Evolutionary conservation across 2,888 invertebrate species (phyloP).

Genomic region (Ypsolopha scabrella): DNA sequence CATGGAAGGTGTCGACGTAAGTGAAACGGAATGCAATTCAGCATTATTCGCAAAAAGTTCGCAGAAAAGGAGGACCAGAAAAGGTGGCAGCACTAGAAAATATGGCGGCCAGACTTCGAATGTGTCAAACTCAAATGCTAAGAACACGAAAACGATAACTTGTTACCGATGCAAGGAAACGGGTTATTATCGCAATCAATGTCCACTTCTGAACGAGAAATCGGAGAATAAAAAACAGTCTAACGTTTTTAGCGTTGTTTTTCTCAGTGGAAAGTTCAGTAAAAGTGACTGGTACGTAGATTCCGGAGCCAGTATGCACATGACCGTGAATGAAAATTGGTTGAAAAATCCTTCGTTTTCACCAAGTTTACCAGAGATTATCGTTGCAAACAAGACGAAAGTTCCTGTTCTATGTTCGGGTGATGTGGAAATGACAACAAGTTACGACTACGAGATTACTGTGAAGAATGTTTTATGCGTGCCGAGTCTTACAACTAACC

Average conservation of each 20-base stretch:
- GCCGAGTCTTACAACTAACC: conserved; percentile 5
- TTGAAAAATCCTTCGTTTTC: background rate
- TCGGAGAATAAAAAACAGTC: background rate
- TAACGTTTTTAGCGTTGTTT: conserved; percentile 9
- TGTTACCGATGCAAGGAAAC: background rate
- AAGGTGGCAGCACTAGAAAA: background rate
- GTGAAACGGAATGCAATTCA: background rate
- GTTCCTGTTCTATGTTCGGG: conserved; percentile 6
- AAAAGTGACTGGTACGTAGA: conserved; percentile 5
- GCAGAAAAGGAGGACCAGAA: background rate
- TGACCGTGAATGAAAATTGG: conserved; percentile 5
- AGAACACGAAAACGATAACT: background rate
- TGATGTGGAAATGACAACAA: conserved; percentile 6
- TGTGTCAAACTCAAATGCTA: background rate
- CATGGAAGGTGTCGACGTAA: conserved; percentile 8
- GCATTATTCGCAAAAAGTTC: conserved; percentile 1
- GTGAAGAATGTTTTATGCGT: conserved; percentile 7
- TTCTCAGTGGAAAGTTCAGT: conserved; percentile 7
- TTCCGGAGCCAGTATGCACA: conserved; percentile 7
- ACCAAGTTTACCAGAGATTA: background rate
- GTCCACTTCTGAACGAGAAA: background rate
- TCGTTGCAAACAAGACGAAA: conserved; percentile 3
- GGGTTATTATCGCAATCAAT: conserved; percentile 6
- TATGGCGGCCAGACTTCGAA: conserved; percentile 1
- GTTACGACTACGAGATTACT: background rate